Base-by-base conservation (phyloP, 2,888 invertebrate genomes). In the Micoletzkya japonica region DNA sequence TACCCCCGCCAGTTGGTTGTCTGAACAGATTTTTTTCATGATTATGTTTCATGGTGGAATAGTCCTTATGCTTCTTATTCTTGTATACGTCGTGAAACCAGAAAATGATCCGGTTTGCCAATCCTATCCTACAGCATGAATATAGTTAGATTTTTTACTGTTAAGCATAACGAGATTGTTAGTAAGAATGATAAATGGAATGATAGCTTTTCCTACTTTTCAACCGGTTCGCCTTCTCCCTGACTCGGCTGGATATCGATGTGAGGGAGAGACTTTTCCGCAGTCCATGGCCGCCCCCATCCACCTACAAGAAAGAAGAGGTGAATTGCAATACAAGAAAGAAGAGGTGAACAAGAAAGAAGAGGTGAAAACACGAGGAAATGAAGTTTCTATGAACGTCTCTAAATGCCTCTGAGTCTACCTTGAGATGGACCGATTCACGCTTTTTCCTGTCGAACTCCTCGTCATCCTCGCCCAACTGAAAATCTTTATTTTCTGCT, bases 1-100 rank as follows among this genome's bases (percentile, higher is more conserved):
- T 20, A 79, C 76, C 1, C 78, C 78, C 24, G 75, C 75, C 37
- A 79, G 75, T 61, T 78, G 76, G 70, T 78, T 78, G 60, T 75
- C 78, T 78, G 50, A 58, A 76, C 59, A 44, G 44, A n/a, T n/a
- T n/a, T n/a, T n/a, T n/a, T n/a, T n/a, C n/a, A n/a, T n/a, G n/a
- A n/a, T n/a, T n/a, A n/a, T n/a, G n/a, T n/a, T n/a, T n/a, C n/a
- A n/a, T n/a, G n/a, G 52, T 52, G n/a, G 4, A 2, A 26, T 10
- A 6, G 26, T 50, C 30, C 14, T 28, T 54, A 28, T 20, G 2
- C 28, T 32, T 56, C n/a, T 1, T 3, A 52, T 4, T 57, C n/a
- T 57, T 34, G 34, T 10, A 14, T 34, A 17, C 54, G 3, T 28
- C 1, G 10, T 52, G n/a, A 4, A n/a, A 34, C 34, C 57, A 57